These are phyloP conservation scores for Uromys caudimaculatus DNA, from an alignment of 2,797 vertebrate species.

Conservation along the genomic window DNA sequence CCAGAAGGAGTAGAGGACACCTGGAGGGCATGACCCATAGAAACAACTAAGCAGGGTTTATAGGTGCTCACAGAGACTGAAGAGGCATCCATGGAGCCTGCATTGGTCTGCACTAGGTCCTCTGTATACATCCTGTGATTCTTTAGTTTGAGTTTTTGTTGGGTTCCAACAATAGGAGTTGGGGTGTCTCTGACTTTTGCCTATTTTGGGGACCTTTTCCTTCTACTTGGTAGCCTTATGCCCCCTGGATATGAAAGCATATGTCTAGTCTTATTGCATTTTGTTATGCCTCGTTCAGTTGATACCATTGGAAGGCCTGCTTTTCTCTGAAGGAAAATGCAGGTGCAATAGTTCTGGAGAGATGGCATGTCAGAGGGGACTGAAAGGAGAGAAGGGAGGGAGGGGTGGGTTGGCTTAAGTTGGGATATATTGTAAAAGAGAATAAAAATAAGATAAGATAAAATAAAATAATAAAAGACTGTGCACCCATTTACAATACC, in stretches of 20 bases:
- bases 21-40: too few species aligned
- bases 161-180: not conserved
- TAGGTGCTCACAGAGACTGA: not conserved
- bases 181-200: not conserved
- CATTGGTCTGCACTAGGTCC: not conserved
- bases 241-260: not conserved
- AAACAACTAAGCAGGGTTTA: not conserved
- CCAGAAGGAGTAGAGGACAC: not conserved
- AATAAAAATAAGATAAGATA: not conserved
- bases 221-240: not conserved
- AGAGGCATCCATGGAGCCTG: not conserved
- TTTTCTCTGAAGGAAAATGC: not conserved
- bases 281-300: not conserved
- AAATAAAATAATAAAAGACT: not conserved
- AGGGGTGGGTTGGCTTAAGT: too few species aligned
- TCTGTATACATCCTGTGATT: not conserved
- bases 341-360: not conserved
- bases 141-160: not conserved
- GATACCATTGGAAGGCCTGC: not conserved
- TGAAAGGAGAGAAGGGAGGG: not conserved
- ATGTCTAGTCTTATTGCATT: not conserved
- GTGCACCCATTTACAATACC: not conserved
- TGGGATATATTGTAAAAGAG: not conserved
- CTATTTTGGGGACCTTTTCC: not conserved
- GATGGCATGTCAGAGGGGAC: not conserved